Base-by-base conservation (phyloP, 2,888 invertebrate genomes). In the Keiferia lycopersicella region DNA sequence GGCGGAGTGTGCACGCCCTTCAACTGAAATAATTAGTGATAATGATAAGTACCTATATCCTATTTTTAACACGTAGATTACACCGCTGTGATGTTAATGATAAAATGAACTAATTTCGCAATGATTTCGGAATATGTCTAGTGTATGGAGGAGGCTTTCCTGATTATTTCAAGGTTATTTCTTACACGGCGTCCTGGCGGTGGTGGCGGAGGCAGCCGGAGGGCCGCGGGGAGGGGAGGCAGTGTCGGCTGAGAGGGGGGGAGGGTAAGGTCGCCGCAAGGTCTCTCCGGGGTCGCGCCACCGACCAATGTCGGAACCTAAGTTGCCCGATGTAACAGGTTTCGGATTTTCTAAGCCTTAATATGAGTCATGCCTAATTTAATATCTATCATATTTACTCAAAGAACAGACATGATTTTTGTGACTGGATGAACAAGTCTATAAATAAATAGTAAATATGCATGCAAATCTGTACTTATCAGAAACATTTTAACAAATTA, bases 261-360 rank as follows among this genome's bases (percentile, higher is more conserved):
- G 56, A 67, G 72, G 71, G 73, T 73, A 82, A 87, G 88, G 87
- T 85, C 84, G 76, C 68, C 66, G 66, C 82, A 87, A 88, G 87
- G 88, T 82, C 82, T 78, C 68, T 70, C 67, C 77, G 80, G 80
- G 82, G 83, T 81, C 80, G 80, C 75, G 71, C 71, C 69, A 72
- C 69, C 73, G 68, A 71, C 73, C 71, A 70, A 70, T 78, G 80
- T 80, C 79, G 80, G 73, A 75, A 75, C 76, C 77, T 76, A 76
- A 77, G 72, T 75, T 77, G 53, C 53, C 53, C 26, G 53, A 53
- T 26, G 18, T 53, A 26, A 26, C 74, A 72, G 71, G 65, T 63
- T 64, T 72, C 72, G 30, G 6, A 50, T 50, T 50, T 16, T n/a
- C 50, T 50, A 50, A 11, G 50, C 10, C 34, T 34, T 34, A 34